Base-by-base conservation (phyloP, 1,140 invertebrate species). In the Drosophila bocqueti region DNA sequence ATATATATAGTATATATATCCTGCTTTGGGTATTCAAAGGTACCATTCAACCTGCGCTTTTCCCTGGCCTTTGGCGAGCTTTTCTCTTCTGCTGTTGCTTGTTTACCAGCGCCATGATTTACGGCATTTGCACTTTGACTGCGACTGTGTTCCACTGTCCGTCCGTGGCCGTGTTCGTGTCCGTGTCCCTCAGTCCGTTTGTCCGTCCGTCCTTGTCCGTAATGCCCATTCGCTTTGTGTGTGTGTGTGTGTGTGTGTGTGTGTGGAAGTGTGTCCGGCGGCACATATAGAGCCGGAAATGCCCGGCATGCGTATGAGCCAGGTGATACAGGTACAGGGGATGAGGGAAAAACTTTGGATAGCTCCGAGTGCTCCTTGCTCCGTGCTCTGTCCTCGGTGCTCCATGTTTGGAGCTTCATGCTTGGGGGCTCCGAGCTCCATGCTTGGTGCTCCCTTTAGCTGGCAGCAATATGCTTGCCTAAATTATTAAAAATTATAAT, bases 401-500 rank as follows among this genome's bases (percentile, higher is more conserved):
- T 49, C 15, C 8, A 16, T 50, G 47, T 16, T 29, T 29, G 29
- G 31, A 9, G 31, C 26, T 31, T 1, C 29, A 31, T 31, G 29
- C 8, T 38, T 4, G 15, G 46, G 46, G 50, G 63, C 31, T 72
- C 52, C 40, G 31, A 9, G 31, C 26, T 31, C 29, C 29, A 31
- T 31, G 29, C 8, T 38, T 4, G 15, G 46, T 67, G 63, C 31
- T 72, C 52, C 40, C 58, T 6, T 47, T 54, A 21, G 69, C 72
- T 54, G 71, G 43, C 52, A 76, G 74, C 80, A 79, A 79, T 79
- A 74, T 78, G 78, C 68, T 78, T 76, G 79, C 55, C 66, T 85
- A 82, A 85, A 85, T 85, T 85, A 86, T 85, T 85, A 86, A 85
- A 85, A 85, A 86, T 86, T 86, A 83, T 85, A 85, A 86, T 85